Conservation (phyloP, 2,113 vertebrate species). For the Seriola quinqueradiata region DNA sequence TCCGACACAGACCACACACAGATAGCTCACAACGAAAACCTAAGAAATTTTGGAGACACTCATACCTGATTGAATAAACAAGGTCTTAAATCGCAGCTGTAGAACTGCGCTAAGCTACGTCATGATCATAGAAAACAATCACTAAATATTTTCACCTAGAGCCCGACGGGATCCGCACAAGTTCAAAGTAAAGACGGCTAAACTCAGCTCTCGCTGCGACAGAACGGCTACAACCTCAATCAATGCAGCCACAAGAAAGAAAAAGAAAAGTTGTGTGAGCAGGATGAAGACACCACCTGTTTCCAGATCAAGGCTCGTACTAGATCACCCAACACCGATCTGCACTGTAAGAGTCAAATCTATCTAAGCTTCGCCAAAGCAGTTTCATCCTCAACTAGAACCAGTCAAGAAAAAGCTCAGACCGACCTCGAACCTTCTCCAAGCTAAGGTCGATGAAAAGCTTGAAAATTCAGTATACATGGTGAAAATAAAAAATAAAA, state of each 20-base stretch:
- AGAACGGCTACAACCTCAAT: background rate
- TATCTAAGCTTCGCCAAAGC: background rate
- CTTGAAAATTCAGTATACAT: slow-evolving; percentile 15
- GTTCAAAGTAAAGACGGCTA: slow-evolving; percentile 3
- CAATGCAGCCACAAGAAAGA: background rate
- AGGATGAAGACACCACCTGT: slow-evolving; percentile 1
- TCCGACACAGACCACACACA: slow-evolving; percentile 23
- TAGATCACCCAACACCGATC: background rate
- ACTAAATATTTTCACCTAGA: slow-evolving; percentile 25
- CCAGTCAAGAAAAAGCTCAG: slow-evolving; percentile 1
- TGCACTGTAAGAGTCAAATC: background rate
- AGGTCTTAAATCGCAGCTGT: background rate
- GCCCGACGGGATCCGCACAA: slow-evolving; percentile 21
- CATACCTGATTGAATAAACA: slow-evolving; percentile 25
- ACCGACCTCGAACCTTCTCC: background rate
- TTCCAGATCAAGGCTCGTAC: slow-evolving; percentile 8
- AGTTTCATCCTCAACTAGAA: background rate
- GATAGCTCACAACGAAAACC: slow-evolving; percentile 37
- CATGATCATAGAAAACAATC: slow-evolving; percentile 42
- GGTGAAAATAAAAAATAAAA: slow-evolving; percentile 21
- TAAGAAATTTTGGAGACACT: slow-evolving; percentile 25
- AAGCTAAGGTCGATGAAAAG: slow-evolving; percentile 22
- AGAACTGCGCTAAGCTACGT: slow-evolving; percentile 23
- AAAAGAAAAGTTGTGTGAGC: background rate
- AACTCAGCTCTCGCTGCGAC: background rate